These are phyloP conservation scores for Hyperoplus lanceolatus DNA, from an alignment of 2,797 vertebrate genomes.

Conservation along the genomic window DNA sequence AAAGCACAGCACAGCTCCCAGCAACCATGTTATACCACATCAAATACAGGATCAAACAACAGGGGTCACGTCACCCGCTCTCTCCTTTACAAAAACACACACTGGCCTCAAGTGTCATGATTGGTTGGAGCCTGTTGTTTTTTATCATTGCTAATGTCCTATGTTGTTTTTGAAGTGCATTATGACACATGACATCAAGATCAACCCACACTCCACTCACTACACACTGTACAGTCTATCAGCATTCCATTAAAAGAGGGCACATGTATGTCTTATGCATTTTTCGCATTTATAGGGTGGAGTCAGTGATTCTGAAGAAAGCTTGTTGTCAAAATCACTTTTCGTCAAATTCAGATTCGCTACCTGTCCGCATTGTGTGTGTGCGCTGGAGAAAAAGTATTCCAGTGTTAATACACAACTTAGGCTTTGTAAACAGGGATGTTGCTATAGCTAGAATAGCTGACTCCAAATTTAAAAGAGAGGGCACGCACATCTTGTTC, in stretches of 20 bases:
- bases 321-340: too few species aligned
- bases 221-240: slow-evolving; percentile 8
- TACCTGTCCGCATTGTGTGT: too few species aligned
- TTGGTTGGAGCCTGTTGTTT: slow-evolving; percentile 1
- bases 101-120: slow-evolving; percentile 16
- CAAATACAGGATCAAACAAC: slow-evolving; percentile 52
- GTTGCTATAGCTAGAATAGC: too few species aligned
- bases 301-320: not conserved
- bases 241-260: slow-evolving; percentile 25
- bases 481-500: slow-evolving; percentile 25
- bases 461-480: not conserved
- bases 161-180: slow-evolving; percentile 4
- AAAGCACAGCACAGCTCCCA: slow-evolving; percentile 42
- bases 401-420: too few species aligned
- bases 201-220: not conserved
- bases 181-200: slow-evolving; percentile 24
- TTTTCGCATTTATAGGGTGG: slow-evolving; percentile 42
- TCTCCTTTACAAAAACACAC: slow-evolving; percentile 14
- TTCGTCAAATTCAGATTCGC: too few species aligned
- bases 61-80: slow-evolving; percentile 35
- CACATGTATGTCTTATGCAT: slow-evolving; percentile 26
- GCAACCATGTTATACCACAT: slow-evolving; percentile 47
- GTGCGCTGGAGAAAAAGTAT: too few species aligned
- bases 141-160: slow-evolving; percentile 6
- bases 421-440: too few species aligned